Base-by-base conservation (phyloP, 2,797 vertebrate genomes). In the Anniella stebbinsi region DNA sequence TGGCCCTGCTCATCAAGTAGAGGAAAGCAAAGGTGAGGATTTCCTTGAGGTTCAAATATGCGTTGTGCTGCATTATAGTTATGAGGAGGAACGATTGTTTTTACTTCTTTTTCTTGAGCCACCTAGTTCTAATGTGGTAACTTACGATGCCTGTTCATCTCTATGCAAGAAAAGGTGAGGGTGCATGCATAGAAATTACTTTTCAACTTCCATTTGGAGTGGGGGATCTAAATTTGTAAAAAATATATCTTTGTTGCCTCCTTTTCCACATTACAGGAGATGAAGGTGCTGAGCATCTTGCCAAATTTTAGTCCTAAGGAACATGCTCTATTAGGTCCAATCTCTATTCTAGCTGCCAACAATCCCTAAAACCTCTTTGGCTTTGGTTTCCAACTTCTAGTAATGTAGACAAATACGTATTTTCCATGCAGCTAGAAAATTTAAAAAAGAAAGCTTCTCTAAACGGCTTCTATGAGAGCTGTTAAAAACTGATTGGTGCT, bases 61-160 rank as follows among this genome's bases (percentile, higher is more conserved):
- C 80, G 75, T 23, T 84, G 69, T 81, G 63, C 41, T 72, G 4
- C 60, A 80, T 67, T 87, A 92, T 2, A 48, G 66, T 51, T 81
- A 72, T 28, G 75, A 41, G 21, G 12, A 86, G 51, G 0, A 4
- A 63, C 51, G 2, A 72, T 67, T 48, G 70, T 80, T 75, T 57
- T 41, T 92, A 67, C 88, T 92, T 92, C 88, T 77, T 88, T 88
- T 87, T 91, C 87, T 38, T 63, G 23, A 91, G 41, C 87, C 92
- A 80, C 80, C 89, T 54, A 8, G 57, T 88, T 92, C 87, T 66
- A 15, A 80, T 1, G 3, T 73, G 36, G 84, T 82, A 88, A 86
- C 3, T 13, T 41, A 11, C 51, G 66, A 51, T 83, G 85, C 91
- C 86, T 91, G 84, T 94, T 78, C 72, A 28, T 87, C 60, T 54